These are phyloP conservation scores for Ranitomeya imitator DNA, from an alignment of 2,113 vertebrate species.

Conservation along the genomic window DNA sequence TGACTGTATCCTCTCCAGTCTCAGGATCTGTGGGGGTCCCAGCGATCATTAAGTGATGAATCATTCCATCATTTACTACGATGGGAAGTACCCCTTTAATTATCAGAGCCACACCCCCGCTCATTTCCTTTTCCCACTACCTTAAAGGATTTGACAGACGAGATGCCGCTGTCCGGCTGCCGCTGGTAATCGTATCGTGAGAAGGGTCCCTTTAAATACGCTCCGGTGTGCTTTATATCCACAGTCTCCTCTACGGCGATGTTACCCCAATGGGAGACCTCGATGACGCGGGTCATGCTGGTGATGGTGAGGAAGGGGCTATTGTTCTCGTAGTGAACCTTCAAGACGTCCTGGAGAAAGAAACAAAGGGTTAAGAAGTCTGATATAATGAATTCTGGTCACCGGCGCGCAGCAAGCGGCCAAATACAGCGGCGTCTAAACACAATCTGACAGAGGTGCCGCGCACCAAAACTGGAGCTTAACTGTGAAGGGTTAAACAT, in stretches of 20 bases:
- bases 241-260: slow-evolving; percentile 96
- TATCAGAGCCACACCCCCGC: too few relatives aligned
- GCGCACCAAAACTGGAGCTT: too few relatives aligned
- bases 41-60: too few relatives aligned
- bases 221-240: slow-evolving; percentile 94
- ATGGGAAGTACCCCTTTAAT: too few relatives aligned
- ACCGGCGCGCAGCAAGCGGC: background rate
- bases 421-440: background rate
- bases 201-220: slow-evolving; percentile 92
- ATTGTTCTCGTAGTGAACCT: slow-evolving; percentile 98
- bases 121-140: slow-evolving; percentile 62
- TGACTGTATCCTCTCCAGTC: too few relatives aligned
- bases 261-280: slow-evolving; percentile 98
- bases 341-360: slow-evolving; percentile 81
- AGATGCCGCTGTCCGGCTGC: slow-evolving; percentile 96
- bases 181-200: slow-evolving; percentile 98
- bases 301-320: slow-evolving; percentile 93
- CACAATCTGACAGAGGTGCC: background rate
- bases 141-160: slow-evolving; percentile 98
- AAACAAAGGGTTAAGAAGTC: background rate
- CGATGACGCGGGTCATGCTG: slow-evolving; percentile 89
- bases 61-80: too few relatives aligned
- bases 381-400: background rate
- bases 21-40: too few relatives aligned
- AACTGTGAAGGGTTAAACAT: too few relatives aligned